A percentile compares a stretch with the other conserved stretches of the same genome.
These are phyloP conservation scores for Morinoia aosen DNA, from an alignment of 2,888 invertebrate genomes.

Conservation along the genomic window DNA sequence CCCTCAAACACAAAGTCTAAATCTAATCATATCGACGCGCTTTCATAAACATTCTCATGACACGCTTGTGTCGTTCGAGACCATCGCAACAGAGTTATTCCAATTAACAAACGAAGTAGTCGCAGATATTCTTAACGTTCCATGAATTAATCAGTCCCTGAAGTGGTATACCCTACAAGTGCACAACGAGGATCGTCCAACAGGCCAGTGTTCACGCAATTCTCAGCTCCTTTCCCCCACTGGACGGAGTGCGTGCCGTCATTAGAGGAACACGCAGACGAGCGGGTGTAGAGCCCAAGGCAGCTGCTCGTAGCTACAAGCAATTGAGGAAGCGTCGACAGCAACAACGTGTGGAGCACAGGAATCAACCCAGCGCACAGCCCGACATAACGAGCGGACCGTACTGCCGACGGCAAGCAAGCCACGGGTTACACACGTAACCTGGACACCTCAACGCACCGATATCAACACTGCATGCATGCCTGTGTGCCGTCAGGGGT, in stretches of 20 bases:
- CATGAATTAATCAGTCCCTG: not conserved
- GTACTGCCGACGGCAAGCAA: not conserved
- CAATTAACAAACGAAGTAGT: not conserved
- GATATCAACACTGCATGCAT: not conserved
- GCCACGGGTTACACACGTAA: not conserved
- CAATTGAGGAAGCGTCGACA: not conserved
- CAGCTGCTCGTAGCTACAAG: too few relatives aligned
- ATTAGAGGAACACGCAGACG: not conserved
- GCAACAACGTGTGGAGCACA: not conserved
- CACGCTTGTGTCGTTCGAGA: not conserved
- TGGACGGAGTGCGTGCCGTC: not conserved
- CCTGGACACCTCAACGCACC: not conserved
- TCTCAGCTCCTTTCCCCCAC: not conserved
- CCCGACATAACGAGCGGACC: not conserved
- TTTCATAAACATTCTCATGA: not conserved
- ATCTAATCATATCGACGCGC: not conserved
- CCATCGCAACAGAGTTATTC: not conserved
- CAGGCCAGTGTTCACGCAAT: not conserved
- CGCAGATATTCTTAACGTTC: not conserved
- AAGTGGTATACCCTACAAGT: too few relatives aligned
- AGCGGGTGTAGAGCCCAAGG: not conserved
- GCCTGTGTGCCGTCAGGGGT: too few relatives aligned
- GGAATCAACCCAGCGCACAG: not conserved
- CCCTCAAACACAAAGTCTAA: not conserved
- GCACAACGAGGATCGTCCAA: too few relatives aligned